These are phyloP conservation scores for Ochlodes sylvanus DNA, from an alignment of 2,888 invertebrate genomes.

Conservation along the genomic window DNA sequence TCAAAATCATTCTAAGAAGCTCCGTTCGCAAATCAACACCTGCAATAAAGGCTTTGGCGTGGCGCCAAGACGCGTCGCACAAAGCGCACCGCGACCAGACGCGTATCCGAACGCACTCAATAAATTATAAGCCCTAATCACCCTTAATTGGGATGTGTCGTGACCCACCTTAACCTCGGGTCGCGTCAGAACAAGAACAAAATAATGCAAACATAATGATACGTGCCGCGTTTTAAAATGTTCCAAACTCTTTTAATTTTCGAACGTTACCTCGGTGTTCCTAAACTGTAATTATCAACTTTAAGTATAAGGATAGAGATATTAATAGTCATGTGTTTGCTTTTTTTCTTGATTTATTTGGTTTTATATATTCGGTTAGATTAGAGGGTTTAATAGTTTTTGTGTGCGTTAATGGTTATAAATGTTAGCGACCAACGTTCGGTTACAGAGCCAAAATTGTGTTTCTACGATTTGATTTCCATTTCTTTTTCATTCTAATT, in stretches of 20 bases:
- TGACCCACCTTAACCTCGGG: slow-evolving; percentile 83
- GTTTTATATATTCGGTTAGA: slow-evolving; percentile 76
- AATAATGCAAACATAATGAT: slow-evolving; percentile 83
- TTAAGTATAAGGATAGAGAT: slow-evolving; percentile 83
- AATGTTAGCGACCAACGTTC: slow-evolving; percentile 65
- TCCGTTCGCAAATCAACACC: slow-evolving; percentile 71
- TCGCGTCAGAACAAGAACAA: slow-evolving; percentile 73
- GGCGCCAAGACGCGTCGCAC: slow-evolving; percentile 66
- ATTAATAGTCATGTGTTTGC: slow-evolving; percentile 78
- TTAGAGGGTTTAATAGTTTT: slow-evolving; percentile 75
- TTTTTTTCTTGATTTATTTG: slow-evolving; percentile 79
- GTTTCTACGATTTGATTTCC: neutral
- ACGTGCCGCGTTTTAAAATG: slow-evolving; percentile 64
- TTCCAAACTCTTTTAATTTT: slow-evolving; percentile 75
- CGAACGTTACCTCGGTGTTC: slow-evolving; percentile 69
- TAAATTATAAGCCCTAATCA: slow-evolving; percentile 82
- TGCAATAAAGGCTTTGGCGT: slow-evolving; percentile 65
- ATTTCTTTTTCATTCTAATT: neutral
- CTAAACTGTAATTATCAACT: slow-evolving; percentile 78
- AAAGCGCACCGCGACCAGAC: slow-evolving; percentile 68
- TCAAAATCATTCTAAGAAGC: slow-evolving; percentile 55
- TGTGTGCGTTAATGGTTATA: slow-evolving; percentile 73
- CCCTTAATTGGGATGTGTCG: slow-evolving; percentile 82
- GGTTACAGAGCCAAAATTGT: neutral
- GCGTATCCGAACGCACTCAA: slow-evolving; percentile 74